phyloP scores from a whole-genome alignment of 2,113 vertebrate species.

The Neogale vison region DNA sequence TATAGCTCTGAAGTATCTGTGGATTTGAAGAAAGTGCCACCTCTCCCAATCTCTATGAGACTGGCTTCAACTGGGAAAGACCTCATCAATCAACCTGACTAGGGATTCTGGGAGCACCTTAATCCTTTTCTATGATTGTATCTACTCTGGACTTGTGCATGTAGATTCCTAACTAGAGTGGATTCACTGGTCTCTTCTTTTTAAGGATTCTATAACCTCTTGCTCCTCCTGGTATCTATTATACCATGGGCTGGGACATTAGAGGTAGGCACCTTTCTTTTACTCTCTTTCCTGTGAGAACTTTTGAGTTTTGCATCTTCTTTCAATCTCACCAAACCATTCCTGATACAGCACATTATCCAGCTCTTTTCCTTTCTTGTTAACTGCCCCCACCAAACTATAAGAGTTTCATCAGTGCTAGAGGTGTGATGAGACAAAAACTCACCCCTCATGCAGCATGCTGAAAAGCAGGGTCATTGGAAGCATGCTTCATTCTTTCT shows the following conservation, averaged over 20 bases:
- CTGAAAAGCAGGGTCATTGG: not conserved
- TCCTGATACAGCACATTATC: not conserved
- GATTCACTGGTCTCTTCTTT: not conserved
- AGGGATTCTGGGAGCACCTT: not conserved
- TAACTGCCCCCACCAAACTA: not conserved
- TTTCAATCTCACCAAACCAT: not conserved
- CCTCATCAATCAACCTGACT: not conserved
- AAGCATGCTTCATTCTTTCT: not conserved
- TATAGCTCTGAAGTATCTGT: not conserved
- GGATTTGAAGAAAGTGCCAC: not conserved
- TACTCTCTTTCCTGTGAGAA: not conserved
- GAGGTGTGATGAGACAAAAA: not conserved
- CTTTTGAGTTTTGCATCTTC: not conserved
- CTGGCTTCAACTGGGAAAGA: not conserved
- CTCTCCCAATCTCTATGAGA: not conserved
- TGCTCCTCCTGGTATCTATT: not conserved
- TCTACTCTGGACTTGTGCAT: not conserved
- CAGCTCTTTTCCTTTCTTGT: not conserved
- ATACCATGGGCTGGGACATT: not conserved
- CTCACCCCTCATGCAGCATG: too few species aligned
- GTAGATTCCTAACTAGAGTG: not conserved
- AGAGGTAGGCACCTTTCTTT: not conserved
- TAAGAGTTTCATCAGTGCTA: not conserved
- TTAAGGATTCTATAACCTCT: not conserved
- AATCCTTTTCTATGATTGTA: not conserved